phyloP scores from a whole-genome alignment of 2,797 vertebrate genomes.

The Chelon labrosus region DNA sequence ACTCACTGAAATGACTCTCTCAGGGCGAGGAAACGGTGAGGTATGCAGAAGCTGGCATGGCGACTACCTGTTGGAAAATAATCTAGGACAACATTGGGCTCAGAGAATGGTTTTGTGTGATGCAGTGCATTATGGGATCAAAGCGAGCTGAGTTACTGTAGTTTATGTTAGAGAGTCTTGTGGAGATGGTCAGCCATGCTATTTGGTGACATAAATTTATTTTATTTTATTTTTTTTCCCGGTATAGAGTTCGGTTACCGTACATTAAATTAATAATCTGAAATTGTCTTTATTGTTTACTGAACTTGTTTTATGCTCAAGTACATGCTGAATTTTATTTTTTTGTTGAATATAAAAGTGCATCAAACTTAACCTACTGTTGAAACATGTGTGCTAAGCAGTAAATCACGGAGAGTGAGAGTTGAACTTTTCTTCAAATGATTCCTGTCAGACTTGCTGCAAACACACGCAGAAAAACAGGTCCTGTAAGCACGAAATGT shows the following conservation, averaged over 20 bases:
- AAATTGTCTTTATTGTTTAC: no score
- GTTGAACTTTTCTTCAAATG: not conserved
- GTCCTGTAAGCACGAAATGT: not conserved
- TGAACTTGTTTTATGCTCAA: not conserved
- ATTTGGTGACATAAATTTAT: no score
- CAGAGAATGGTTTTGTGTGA: no score
- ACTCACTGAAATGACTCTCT: constrained; percentile 5
- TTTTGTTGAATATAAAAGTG: no score
- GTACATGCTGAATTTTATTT: not conserved
- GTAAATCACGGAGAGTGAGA: not conserved
- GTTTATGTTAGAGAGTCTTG: no score
- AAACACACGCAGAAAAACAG: not conserved
- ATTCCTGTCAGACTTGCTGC: not conserved
- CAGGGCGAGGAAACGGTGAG: not conserved
- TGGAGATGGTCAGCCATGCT: no score
- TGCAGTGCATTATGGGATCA: constrained; percentile 23
- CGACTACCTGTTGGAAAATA: constrained; percentile 1
- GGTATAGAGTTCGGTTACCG: no score
- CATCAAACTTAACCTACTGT: not conserved
- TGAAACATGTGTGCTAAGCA: not conserved
- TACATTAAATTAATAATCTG: no score
- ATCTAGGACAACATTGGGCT: not conserved
- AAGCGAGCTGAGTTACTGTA: not conserved
- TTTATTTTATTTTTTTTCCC: no score
- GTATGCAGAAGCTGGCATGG: not conserved